Evolutionary conservation across 2,888 invertebrate genomes (phyloP).

Genomic region (Acanthosepion pharaonis): DNA sequence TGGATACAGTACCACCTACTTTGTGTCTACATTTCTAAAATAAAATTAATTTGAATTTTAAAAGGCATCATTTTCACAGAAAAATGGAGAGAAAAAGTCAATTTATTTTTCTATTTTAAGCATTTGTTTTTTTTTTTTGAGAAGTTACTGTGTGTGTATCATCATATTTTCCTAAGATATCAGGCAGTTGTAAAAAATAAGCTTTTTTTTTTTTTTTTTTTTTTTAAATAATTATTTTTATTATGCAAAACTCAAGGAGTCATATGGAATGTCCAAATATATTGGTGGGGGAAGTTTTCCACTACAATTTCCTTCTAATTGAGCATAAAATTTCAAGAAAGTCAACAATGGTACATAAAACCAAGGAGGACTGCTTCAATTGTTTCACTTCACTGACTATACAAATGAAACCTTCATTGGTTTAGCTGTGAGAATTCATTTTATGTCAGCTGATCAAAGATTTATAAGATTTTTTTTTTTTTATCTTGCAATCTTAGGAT

Average conservation of each 20-base stretch:
- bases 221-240: background rate
- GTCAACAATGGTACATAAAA: background rate
- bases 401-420: background rate
- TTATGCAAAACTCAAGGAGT: background rate
- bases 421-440: background rate
- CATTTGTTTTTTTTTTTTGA: background rate
- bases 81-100: background rate
- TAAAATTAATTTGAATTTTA: no score
- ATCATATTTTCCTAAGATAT: background rate
- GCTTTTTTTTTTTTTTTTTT: background rate
- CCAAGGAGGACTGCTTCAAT: background rate
- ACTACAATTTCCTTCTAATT: background rate
- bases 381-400: background rate
- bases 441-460: background rate
- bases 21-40: no score
- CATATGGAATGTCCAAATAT: background rate
- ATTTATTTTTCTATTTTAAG: conserved; percentile 3
- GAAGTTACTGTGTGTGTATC: background rate
- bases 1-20: no score
- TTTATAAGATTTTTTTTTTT: background rate
- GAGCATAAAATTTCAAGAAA: background rate
- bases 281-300: background rate
- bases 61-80: background rate
- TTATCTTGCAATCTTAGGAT: no score
- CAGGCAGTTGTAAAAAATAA: background rate